Evolutionary conservation across 2,113 vertebrate species (phyloP), one percentile per base, ranked within the genome.

Genomic region (Hiodon tergisus): DNA sequence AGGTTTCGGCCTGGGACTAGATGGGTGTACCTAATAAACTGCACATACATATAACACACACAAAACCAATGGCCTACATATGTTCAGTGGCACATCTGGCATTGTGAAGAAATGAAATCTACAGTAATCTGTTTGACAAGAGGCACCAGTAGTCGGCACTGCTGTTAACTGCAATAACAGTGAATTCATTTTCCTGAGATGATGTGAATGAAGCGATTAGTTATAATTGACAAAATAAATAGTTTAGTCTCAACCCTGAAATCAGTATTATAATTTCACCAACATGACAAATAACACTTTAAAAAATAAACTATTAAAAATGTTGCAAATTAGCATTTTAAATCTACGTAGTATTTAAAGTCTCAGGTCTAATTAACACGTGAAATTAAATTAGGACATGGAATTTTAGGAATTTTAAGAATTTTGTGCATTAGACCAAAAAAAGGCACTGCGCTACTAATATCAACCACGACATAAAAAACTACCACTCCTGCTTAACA

Each of bases 101-200:
- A 58, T n/a, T 62, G 5, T 59, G n/a, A 67, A 67, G 61, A 60
- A 83, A 77, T 11, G 46, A 78, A 67, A 66, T 66, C 77, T 50
- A 10, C 46, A 73, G 16, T 80, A 83, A 81, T 78, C 77, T 77
- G 75, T 61, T 52, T 52, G 59, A 80, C 68, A 79, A 62, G 31
- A 59, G 11, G 65, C 62, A 66, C 63, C 80, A 80, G 78, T 76
- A 77, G 78, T 62, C 63, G 9, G 52, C 6, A 7, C 9, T 68
- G n/a, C 13, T 57, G n/a, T 65, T 52, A 75, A 77, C 48, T 50
- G 62, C 61, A 61, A 50, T 54, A 62, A 16, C 17, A 63, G 52
- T 66, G 65, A 77, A 69, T 75, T 46, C 67, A 73, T 72, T 51
- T 65, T 51, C 68, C 47, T 47, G n/a, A 31, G 57, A 78, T 54